These are phyloP conservation scores for Exephanes ischioxanthus DNA, from an alignment of 2,888 invertebrate species.

Conservation along the genomic window DNA sequence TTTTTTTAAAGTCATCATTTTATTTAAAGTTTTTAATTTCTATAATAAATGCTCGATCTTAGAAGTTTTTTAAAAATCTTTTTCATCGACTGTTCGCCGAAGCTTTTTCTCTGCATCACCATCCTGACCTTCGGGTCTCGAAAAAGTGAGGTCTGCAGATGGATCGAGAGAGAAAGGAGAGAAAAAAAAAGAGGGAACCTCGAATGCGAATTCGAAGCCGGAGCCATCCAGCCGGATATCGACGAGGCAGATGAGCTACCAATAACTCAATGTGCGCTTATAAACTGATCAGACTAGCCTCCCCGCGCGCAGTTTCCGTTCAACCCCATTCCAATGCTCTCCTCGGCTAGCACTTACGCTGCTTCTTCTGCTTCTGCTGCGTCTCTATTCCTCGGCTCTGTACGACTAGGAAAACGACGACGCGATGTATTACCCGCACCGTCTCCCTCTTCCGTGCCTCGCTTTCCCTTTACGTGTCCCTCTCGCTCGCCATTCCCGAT, in stretches of 20 bases:
- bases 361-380: constrained; percentile 36
- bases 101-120: constrained; percentile 15
- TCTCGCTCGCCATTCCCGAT: constrained; percentile 44
- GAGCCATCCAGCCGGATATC: constrained; percentile 80
- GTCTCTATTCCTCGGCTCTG: constrained; percentile 27
- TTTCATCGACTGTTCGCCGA: background rate
- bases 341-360: constrained; percentile 71
- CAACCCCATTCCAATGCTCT: constrained; percentile 74
- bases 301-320: constrained; percentile 54
- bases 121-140: constrained; percentile 41
- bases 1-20: no score
- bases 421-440: constrained; percentile 75
- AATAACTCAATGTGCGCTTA: constrained; percentile 83
- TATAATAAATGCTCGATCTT: background rate
- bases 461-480: constrained; percentile 16
- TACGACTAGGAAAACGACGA: constrained; percentile 59
- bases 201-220: constrained; percentile 69
- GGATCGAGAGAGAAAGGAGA: constrained; percentile 22
- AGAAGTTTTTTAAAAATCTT: background rate
- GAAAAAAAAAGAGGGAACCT: constrained; percentile 47
- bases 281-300: constrained; percentile 81
- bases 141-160: constrained; percentile 21
- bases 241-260: constrained; percentile 82
- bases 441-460: background rate
- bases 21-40: background rate